Conservation (phyloP, 2,888 invertebrate genomes). For the Xanthia togata region DNA sequence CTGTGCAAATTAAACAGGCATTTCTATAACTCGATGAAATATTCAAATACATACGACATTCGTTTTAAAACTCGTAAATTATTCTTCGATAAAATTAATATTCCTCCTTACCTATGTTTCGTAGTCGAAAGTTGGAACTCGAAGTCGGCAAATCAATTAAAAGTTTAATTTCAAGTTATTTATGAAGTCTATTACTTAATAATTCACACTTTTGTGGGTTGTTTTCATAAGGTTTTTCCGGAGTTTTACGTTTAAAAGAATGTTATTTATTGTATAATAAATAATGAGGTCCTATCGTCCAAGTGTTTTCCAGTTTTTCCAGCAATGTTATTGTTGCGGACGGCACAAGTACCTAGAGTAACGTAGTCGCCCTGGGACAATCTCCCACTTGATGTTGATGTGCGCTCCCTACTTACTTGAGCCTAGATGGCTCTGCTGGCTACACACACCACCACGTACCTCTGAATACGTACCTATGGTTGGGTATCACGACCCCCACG, state of each 20-base stretch:
- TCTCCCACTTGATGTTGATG: too few species aligned
- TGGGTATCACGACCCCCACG: too few species aligned
- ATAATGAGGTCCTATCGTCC: not conserved
- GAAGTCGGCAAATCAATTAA: conserved; percentile 69
- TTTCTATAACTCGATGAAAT: conserved; percentile 39
- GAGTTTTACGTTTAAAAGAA: not conserved
- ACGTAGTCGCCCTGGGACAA: too few species aligned
- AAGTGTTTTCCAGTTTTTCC: not conserved
- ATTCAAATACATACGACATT: conserved; percentile 53
- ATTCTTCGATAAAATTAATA: conserved; percentile 66
- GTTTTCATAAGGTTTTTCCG: conserved; percentile 10
- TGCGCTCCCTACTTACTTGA: too few species aligned
- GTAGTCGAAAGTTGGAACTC: conserved; percentile 50
- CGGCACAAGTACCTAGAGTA: too few species aligned
- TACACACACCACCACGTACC: too few species aligned
- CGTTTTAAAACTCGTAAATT: conserved; percentile 57
- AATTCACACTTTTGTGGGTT: conserved; percentile 36
- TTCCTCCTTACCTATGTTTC: conserved; percentile 60
- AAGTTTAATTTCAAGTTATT: conserved; percentile 64
- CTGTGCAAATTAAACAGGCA: conserved; percentile 19
- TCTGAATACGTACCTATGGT: too few species aligned
- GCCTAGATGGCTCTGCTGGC: too few species aligned
- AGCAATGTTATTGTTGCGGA: too few species aligned
- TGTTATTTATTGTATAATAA: conserved; percentile 3
- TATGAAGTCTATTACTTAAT: conserved; percentile 50